These are phyloP conservation scores for Macrotrachela quadricornifera DNA, from an alignment of 1,140 invertebrate genomes.

Conservation along the genomic window DNA sequence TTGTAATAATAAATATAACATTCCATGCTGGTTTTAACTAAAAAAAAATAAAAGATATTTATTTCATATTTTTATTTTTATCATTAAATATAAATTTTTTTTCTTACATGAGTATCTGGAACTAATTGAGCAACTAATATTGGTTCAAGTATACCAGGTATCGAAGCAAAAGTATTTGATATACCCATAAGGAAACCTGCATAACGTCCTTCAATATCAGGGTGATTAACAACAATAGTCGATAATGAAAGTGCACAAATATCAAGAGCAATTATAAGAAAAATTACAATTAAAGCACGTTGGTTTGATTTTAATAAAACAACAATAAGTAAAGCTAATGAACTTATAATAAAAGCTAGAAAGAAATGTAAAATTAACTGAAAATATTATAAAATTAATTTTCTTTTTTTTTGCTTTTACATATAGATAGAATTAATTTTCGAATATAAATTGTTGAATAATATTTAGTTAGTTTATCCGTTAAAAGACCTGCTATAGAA, in stretches of 20 bases:
- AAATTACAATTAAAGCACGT: slow-evolving; percentile 35
- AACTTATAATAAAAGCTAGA: no score
- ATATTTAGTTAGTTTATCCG: slow-evolving; percentile 45
- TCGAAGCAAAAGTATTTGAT: slow-evolving; percentile 61
- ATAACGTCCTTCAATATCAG: slow-evolving; percentile 51
- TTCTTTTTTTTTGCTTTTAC: no score
- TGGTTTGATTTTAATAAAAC: no score
- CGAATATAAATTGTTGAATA: no score
- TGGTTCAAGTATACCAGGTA: slow-evolving; percentile 65
- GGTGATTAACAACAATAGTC: slow-evolving; percentile 59
- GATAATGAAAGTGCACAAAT: slow-evolving; percentile 67
- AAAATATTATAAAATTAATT: no score
- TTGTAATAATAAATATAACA: slow-evolving; percentile 26
- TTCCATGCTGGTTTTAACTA: slow-evolving; percentile 14
- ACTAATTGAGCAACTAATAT: slow-evolving; percentile 53
- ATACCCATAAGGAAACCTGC: slow-evolving; percentile 20
- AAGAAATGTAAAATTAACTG: no score
- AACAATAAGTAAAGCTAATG: no score
- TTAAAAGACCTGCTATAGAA: slow-evolving; percentile 51
- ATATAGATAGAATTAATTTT: no score
- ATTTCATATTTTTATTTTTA: background rate
- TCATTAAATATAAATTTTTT: background rate
- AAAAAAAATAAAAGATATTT: background rate
- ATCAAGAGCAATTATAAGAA: slow-evolving; percentile 59
- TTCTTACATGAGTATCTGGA: slow-evolving; percentile 14